Conservation (phyloP, 2,797 vertebrate species). For the Sebastes diploproa region DNA sequence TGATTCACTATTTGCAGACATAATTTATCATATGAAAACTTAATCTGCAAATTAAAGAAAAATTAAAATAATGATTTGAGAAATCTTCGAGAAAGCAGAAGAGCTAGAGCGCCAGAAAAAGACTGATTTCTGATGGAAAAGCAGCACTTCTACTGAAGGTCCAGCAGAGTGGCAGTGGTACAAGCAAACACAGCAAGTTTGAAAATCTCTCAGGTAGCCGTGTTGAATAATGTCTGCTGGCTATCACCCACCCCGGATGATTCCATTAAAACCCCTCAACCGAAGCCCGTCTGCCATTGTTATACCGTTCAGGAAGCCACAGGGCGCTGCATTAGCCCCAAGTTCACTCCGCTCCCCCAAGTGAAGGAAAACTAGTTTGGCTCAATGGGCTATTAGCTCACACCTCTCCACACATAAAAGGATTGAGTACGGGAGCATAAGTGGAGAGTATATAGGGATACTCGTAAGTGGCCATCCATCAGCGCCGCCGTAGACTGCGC, state of each 20-base stretch:
- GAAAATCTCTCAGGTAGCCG: not conserved
- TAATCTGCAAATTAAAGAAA: not conserved
- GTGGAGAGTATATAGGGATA: constrained; percentile 38
- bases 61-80: not conserved
- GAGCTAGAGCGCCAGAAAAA: not conserved
- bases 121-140: not conserved
- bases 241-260: constrained; percentile 4
- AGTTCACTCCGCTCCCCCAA: constrained; percentile 27
- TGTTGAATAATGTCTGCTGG: constrained; percentile 16
- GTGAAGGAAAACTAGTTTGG: constrained; percentile 53
- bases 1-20: not conserved
- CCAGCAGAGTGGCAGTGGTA: not conserved
- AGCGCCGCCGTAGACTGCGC: constrained; percentile 3
- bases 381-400: constrained; percentile 52
- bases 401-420: constrained; percentile 50
- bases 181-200: not conserved
- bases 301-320: constrained; percentile 37
- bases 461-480: constrained; percentile 53
- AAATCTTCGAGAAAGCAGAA: not conserved
- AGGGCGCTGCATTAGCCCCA: constrained; percentile 25
- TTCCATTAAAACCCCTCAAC: constrained; percentile 44
- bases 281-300: constrained; percentile 40
- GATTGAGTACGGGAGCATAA: constrained; percentile 28
- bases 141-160: not conserved
- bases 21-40: not conserved